Evolutionary conservation across 2,797 vertebrate genomes (phyloP).

Genomic region (Centropyge bicolor): DNA sequence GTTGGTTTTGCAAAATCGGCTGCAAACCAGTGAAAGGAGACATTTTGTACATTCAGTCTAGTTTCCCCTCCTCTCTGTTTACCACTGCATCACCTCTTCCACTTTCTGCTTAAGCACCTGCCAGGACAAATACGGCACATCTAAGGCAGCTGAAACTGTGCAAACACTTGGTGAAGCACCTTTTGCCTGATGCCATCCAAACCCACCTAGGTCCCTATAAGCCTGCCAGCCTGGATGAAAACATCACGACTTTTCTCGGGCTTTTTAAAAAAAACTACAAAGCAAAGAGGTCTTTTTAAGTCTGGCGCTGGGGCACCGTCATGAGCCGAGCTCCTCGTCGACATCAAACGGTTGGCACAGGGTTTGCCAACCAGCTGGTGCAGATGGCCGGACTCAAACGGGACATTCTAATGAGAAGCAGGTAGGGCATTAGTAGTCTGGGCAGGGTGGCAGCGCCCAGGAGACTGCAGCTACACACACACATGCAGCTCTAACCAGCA

Average conservation of each 20-base stretch:
- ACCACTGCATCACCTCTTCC: conserved; percentile 40
- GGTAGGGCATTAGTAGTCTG: conserved; percentile 74
- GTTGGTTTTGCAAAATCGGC: conserved; percentile 29
- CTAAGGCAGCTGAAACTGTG: conserved; percentile 44
- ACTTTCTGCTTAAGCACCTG: conserved; percentile 49
- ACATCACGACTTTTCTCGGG: conserved; percentile 39
- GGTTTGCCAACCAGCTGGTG: conserved; percentile 69
- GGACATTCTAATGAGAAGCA: conserved; percentile 78
- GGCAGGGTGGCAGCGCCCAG: conserved; percentile 65
- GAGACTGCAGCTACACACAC: conserved; percentile 49
- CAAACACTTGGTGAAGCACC: conserved; percentile 35
- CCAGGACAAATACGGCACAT: conserved; percentile 53
- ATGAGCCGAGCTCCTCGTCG: conserved; percentile 47
- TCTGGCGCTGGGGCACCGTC: conserved; percentile 42
- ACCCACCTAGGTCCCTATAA: conserved; percentile 15
- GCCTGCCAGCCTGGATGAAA: conserved; percentile 46
- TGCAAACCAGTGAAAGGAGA: conserved; percentile 34
- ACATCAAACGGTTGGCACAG: conserved; percentile 80
- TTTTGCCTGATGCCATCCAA: conserved; percentile 42
- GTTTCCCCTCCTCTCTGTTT: conserved; percentile 48
- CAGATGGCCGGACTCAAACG: conserved; percentile 79
- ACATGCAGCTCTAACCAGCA: conserved; percentile 27
- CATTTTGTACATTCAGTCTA: conserved; percentile 35
- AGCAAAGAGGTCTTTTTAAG: conserved; percentile 67
- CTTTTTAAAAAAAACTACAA: conserved; percentile 46